These are phyloP conservation scores for Shinisaurus crocodilurus DNA, from an alignment of 2,113 vertebrate genomes.

Conservation along the genomic window DNA sequence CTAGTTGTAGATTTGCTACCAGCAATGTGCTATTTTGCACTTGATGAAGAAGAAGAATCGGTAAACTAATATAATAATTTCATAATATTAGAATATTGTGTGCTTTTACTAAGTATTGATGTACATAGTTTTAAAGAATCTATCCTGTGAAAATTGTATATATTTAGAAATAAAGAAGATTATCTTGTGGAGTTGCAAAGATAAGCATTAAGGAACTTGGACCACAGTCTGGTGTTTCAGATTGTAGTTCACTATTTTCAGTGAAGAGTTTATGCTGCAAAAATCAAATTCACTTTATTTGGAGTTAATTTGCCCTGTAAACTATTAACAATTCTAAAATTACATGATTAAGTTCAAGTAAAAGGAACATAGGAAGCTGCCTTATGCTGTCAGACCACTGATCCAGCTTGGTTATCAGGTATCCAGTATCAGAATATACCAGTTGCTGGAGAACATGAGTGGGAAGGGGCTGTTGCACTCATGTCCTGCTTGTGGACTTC, in stretches of 20 bases:
- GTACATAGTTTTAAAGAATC: background rate
- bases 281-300: too few relatives aligned
- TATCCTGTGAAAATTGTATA: background rate
- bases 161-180: background rate
- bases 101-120: background rate
- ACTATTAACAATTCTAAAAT: background rate
- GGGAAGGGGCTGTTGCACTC: too few relatives aligned
- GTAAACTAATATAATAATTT: background rate
- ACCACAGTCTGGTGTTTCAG: background rate
- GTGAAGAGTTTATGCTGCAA: too few relatives aligned
- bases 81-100: background rate
- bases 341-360: background rate
- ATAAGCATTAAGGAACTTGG: background rate
- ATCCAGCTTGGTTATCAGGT: too few relatives aligned
- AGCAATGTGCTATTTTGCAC: background rate
- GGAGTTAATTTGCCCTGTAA: background rate
- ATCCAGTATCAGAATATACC: too few relatives aligned
- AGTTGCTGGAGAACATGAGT: too few relatives aligned
- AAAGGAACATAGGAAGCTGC: background rate
- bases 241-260: background rate
- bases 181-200: background rate
- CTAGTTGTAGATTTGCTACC: background rate
- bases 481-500: too few relatives aligned
- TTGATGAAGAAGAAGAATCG: background rate
- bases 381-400: background rate